These are phyloP conservation scores for Ditula angustiorana DNA, from an alignment of 2,888 invertebrate species.

Conservation along the genomic window DNA sequence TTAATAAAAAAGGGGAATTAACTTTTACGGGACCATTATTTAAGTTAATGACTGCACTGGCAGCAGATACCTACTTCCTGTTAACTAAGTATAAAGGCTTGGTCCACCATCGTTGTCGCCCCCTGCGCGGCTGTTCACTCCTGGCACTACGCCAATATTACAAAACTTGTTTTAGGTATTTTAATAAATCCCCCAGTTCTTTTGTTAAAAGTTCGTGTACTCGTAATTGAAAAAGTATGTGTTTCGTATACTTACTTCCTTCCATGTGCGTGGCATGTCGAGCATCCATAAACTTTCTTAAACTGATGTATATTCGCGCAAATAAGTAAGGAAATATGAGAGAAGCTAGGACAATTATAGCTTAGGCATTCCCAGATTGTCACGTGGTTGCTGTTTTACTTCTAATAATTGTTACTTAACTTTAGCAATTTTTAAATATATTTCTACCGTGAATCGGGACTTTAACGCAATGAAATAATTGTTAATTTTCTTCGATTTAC, in stretches of 20 bases:
- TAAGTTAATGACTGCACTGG: slow-evolving; percentile 17
- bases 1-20: slow-evolving; percentile 4
- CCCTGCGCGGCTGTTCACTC: slow-evolving; percentile 18
- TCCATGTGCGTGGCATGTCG: neutral
- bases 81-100: neutral
- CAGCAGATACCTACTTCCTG: neutral
- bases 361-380: too few species aligned
- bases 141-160: slow-evolving; percentile 45
- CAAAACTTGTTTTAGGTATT: slow-evolving; percentile 48
- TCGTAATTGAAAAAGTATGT: slow-evolving; percentile 30
- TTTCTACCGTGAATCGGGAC: too few species aligned
- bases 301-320: neutral
- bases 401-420: too few species aligned
- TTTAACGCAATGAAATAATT: too few species aligned
- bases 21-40: slow-evolving; percentile 20
- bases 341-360: neutral
- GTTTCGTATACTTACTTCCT: neutral
- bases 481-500: too few species aligned
- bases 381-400: too few species aligned
- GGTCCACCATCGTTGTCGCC: neutral
- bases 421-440: too few species aligned
- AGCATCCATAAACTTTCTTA: neutral
- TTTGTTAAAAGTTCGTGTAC: slow-evolving; percentile 37
- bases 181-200: slow-evolving; percentile 48
- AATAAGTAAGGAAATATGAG: neutral